These are phyloP conservation scores for Andrena fulva DNA, from an alignment of 2,888 invertebrate species.

Conservation along the genomic window DNA sequence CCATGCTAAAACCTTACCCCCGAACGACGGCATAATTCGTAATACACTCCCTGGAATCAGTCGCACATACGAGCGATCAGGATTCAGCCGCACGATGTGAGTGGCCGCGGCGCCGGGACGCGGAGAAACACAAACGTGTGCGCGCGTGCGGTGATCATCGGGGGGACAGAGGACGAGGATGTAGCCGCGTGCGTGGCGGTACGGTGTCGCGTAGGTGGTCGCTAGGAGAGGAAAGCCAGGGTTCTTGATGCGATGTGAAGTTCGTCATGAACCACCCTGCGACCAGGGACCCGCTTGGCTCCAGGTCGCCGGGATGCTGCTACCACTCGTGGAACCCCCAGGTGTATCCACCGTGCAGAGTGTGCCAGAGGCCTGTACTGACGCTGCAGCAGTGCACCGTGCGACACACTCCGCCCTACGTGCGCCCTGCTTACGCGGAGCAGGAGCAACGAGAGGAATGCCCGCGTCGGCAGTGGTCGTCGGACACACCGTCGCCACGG, in stretches of 20 bases:
- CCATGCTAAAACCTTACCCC: background rate
- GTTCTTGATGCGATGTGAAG: constrained; percentile 81
- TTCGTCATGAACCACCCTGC: constrained; percentile 83
- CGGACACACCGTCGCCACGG: constrained; percentile 70
- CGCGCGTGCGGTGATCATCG: background rate
- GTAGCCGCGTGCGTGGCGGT: constrained; percentile 16
- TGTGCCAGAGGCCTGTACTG: constrained; percentile 80
- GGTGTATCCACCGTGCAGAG: constrained; percentile 79
- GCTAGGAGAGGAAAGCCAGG: constrained; percentile 49
- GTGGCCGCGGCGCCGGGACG: background rate
- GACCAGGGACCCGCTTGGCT: constrained; percentile 83
- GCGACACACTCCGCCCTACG: constrained; percentile 52
- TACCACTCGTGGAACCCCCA: constrained; percentile 82
- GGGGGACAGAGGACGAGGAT: constrained; percentile 8
- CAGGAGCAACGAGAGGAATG: constrained; percentile 59
- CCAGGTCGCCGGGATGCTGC: constrained; percentile 84
- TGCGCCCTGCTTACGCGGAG: constrained; percentile 69
- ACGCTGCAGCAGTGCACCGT: constrained; percentile 73
- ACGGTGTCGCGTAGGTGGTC: constrained; percentile 37
- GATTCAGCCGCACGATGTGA: constrained; percentile 10
- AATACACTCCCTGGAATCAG: background rate
- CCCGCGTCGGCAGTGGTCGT: constrained; percentile 64
- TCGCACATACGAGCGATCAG: background rate
- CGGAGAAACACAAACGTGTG: background rate
- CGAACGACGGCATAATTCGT: background rate